Evolutionary conservation across 2,113 vertebrate genomes (phyloP).

Genomic region (Tympanuchus pallidicinctus): DNA sequence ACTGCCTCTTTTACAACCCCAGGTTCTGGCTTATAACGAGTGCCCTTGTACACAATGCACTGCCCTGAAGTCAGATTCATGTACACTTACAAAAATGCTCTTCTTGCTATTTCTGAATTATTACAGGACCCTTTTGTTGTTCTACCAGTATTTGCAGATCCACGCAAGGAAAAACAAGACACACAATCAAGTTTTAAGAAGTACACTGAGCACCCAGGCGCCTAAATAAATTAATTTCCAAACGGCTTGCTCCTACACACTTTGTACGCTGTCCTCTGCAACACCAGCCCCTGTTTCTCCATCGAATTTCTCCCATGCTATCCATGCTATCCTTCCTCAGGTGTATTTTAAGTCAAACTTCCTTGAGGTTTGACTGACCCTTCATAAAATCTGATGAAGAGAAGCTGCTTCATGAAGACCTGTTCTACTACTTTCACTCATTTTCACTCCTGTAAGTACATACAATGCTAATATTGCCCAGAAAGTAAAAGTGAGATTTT

Average conservation of each 20-base stretch:
- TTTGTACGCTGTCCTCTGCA: neutral
- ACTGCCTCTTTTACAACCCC: neutral
- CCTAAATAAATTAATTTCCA: neutral
- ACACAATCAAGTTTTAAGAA: neutral
- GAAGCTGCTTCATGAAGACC: rapidly evolving
- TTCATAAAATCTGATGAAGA: neutral
- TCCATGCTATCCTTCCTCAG: neutral
- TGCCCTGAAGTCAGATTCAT: neutral
- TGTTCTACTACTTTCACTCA: neutral
- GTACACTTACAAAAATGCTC: neutral
- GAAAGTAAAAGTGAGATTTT: neutral
- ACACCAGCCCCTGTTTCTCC: neutral
- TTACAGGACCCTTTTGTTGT: rapidly evolving
- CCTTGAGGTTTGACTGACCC: neutral
- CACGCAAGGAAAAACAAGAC: neutral
- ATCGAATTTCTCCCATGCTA: neutral
- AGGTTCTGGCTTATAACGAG: neutral
- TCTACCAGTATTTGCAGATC: neutral
- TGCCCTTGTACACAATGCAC: neutral
- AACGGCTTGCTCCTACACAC: neutral
- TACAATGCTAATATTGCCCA: neutral
- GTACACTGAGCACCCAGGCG: no score
- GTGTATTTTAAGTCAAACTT: neutral
- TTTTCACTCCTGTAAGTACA: neutral
- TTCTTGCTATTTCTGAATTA: neutral